Base-by-base conservation (phyloP, 2,888 invertebrate genomes). In the Corbicula japonica region DNA sequence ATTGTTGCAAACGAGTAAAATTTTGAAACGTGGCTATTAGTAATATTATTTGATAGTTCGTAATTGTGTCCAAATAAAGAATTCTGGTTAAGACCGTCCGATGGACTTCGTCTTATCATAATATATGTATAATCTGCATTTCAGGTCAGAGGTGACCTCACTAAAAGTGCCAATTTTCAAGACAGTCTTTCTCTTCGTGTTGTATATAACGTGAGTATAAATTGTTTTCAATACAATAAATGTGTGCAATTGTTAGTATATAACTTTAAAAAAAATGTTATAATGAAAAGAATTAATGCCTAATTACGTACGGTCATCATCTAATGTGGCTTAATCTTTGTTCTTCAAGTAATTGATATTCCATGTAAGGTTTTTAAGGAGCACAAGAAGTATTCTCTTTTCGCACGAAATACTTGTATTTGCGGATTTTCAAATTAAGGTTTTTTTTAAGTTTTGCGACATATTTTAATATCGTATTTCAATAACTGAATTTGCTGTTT, bases 131-230 rank as follows among this genome's bases (percentile, higher is more conserved):
- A 21, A 32, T 65, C 32, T 15, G 38, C 35, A 34, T 76, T 77
- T 21, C 76, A 80, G 83, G 60, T 83, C 8, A 44, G 74, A 38
- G 72, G 79, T 26, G 83, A 83, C 50, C 60, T 83, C 1, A 83
- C 79, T 21, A 83, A 83, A 50, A 83, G 76, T 54, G 79, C 74
- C 12, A 83, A 83, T 50, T 83, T 83, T 52, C 74, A 73, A 68
- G 83, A 83, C 54, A 80, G 76, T 44, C 71, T 83, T 32, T 79
- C 83, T 1, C 60, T 83, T n/a, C 50, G 83, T 34, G 74, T 83
- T 5, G 74, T 74, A 41, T 72, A 72, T 63, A 66, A 74, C 26
- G 83, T 80, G 75, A 60, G 83, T 79, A 23, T 46, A 30, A 18
- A 23, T 52, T 26, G 58, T 32, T 63, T 30, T 15, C 30, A 35